phyloP scores from a whole-genome alignment of 2,113 vertebrate genomes.

The Choloepus hoffmanni region DNA sequence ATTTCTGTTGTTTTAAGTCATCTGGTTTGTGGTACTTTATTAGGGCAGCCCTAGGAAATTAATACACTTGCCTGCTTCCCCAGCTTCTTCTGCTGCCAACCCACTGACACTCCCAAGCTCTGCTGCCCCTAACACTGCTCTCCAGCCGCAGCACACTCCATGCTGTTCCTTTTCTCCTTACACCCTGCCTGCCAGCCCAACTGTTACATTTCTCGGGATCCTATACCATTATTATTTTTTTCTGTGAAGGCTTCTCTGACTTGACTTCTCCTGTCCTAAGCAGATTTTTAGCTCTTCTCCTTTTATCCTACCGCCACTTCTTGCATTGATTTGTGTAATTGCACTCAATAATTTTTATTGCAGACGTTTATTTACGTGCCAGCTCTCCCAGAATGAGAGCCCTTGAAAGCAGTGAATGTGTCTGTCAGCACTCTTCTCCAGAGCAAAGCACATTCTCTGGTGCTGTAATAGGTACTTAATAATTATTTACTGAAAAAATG shows the following conservation, averaged over 20 bases:
- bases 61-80: background rate
- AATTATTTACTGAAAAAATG: conserved; percentile 31
- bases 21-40: too few relatives aligned
- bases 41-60: too few relatives aligned
- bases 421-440: background rate
- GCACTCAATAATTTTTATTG: background rate
- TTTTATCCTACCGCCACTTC: background rate
- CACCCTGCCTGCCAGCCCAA: background rate
- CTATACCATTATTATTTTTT: background rate
- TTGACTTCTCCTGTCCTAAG: background rate
- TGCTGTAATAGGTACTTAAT: background rate
- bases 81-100: background rate
- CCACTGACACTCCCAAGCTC: background rate
- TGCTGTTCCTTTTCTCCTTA: background rate
- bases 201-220: background rate
- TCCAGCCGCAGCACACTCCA: background rate
- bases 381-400: background rate
- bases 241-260: background rate
- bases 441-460: background rate
- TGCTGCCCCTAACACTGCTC: rapidly evolving
- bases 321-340: background rate
- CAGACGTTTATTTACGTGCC: background rate
- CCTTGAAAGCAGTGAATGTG: background rate
- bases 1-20: too few relatives aligned
- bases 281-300: background rate